Evolutionary conservation across 1,140 invertebrate genomes (phyloP).

Genomic region (Bombus breviceps): DNA sequence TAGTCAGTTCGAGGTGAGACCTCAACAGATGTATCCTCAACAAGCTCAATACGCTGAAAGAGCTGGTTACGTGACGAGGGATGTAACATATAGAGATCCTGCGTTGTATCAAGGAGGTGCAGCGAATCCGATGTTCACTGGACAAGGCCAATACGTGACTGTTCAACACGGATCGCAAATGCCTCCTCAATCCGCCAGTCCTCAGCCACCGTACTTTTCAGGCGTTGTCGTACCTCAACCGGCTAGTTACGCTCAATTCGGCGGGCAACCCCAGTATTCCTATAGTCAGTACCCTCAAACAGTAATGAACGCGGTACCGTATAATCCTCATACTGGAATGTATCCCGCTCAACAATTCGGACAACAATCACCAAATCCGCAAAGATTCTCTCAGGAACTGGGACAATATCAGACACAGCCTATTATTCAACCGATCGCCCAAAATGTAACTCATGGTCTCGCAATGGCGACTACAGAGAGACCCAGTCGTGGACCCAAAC

Average conservation of each 20-base stretch:
- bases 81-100: slow-evolving; percentile 75
- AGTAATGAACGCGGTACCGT: slow-evolving; percentile 76
- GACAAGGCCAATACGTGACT: slow-evolving; percentile 77
- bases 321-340: slow-evolving; percentile 72
- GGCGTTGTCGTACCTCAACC: slow-evolving; percentile 72
- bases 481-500: slow-evolving; percentile 77
- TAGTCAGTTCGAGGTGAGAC: slow-evolving; percentile 75
- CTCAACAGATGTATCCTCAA: slow-evolving; percentile 74
- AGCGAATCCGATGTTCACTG: slow-evolving; percentile 72
- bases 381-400: slow-evolving; percentile 79
- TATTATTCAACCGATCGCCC: slow-evolving; percentile 80
- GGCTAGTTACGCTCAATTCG: slow-evolving; percentile 73
- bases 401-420: slow-evolving; percentile 78
- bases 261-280: slow-evolving; percentile 71
- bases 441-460: slow-evolving; percentile 73
- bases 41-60: slow-evolving; percentile 75
- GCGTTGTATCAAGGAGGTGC: slow-evolving; percentile 71
- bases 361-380: slow-evolving; percentile 78
- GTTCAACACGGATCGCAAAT: slow-evolving; percentile 75
- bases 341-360: slow-evolving; percentile 74
- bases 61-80: slow-evolving; percentile 77
- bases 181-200: slow-evolving; percentile 75
- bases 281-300: slow-evolving; percentile 79
- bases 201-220: slow-evolving; percentile 76
- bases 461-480: slow-evolving; percentile 67